Base-by-base conservation (phyloP, 64 coral and sea anemone species). In the Actinia tenebrosa region DNA sequence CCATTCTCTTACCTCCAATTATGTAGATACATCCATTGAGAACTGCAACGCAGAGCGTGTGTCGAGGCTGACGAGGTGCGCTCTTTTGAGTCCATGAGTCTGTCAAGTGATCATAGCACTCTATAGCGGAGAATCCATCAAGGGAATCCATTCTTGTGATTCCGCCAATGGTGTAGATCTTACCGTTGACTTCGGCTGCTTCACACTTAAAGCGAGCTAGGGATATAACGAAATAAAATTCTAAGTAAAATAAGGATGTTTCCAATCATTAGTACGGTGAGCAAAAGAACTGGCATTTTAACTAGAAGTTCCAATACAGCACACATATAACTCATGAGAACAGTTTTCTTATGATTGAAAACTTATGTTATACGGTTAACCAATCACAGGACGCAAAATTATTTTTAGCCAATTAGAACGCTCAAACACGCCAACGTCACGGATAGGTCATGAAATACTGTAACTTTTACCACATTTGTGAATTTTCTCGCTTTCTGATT, bases 161-260 rank as follows among this genome's bases (percentile, higher is more conserved):
- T 44, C 90, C 95, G 44, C 95, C 95, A 75, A 98, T 86, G 3
- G 84, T 78, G 60, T 98, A 98, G 16, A 98, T 52, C 77, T 79
- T 87, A 0, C 89, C 95, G 16, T 94, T 66, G 19, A 92, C 62
- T 53, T 91, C 89, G 19, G 90, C 92, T 10, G 88, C 68, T 16
- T 98, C 92, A 80, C 88, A 91, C 46, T 89, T 94, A 27, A 87
- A 91, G 3, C 95, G 89, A 69, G 89, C 95, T 75, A 3, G 26
- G 42, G 63, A 66, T 23, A 30, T 37, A 75, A 43, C 5, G 10
- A 26, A 42, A 37, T 37, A 42, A 75, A 30, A 8, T 66, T 66
- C 18, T 20, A 20, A 66, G 0, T 66, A 23, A 23, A 66, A 66
- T 1, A 61, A 8, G 47, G 7, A 5, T 8, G 47, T 50, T 50